phyloP scores from a whole-genome alignment of 2,797 vertebrate species.

The Nannoperca obscura region DNA sequence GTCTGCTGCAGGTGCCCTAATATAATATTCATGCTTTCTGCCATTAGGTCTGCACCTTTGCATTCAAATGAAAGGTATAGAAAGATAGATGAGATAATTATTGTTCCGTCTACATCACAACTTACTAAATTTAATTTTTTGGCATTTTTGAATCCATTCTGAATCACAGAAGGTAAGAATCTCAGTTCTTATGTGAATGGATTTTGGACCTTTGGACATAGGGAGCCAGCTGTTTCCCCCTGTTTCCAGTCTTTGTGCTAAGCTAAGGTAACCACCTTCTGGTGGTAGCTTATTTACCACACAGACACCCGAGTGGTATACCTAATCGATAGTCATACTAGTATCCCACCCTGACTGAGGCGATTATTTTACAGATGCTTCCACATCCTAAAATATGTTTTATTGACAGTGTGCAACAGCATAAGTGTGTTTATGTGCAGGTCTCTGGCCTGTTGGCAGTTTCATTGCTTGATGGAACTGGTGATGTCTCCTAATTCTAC shows the following conservation, averaged over 20 bases:
- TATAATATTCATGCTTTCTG: not conserved
- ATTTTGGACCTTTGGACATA: not conserved
- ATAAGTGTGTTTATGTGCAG: constrained; percentile 40
- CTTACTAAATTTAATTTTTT: not conserved
- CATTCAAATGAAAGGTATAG: not conserved
- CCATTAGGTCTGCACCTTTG: not conserved
- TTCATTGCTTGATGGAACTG: constrained; percentile 26
- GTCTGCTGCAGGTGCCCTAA: too few species aligned
- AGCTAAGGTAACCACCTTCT: not conserved
- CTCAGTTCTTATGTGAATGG: not conserved
- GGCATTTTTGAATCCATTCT: not conserved
- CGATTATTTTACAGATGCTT: not conserved
- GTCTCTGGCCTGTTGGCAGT: constrained; percentile 40
- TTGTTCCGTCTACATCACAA: not conserved
- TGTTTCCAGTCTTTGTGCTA: not conserved
- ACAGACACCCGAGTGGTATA: too few species aligned
- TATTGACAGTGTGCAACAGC: constrained; percentile 12
- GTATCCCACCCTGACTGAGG: too few species aligned
- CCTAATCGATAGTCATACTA: not conserved
- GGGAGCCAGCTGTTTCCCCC: not conserved
- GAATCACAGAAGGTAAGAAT: not conserved
- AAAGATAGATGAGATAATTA: too few species aligned
- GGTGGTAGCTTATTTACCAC: too few species aligned
- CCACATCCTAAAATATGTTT: constrained; percentile 4
- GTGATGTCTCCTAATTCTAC: constrained; percentile 37